phyloP scores from a whole-genome alignment of 2,888 invertebrate species.

The Dugesia japonica region DNA sequence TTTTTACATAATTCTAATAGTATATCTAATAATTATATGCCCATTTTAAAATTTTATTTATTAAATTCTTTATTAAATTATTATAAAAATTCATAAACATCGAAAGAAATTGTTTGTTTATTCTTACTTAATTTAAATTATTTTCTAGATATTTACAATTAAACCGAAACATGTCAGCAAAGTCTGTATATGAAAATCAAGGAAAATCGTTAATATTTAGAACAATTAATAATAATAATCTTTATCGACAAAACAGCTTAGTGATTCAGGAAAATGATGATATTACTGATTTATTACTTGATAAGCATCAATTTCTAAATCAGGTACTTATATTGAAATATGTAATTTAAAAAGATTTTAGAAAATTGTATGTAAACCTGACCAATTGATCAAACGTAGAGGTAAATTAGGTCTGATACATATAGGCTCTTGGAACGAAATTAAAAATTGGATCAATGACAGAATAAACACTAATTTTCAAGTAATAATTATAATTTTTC shows the following conservation, averaged over 20 bases:
- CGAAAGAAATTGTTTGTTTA: too few relatives aligned
- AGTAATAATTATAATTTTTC: too few relatives aligned
- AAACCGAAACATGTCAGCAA: neutral
- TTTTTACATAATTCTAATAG: too few relatives aligned
- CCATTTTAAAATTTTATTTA: too few relatives aligned
- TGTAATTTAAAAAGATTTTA: constrained; percentile 43
- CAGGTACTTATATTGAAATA: neutral
- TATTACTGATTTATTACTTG: neutral
- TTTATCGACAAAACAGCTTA: neutral
- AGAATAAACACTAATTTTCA: neutral
- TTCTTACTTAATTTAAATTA: neutral
- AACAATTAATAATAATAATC: neutral
- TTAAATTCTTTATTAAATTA: too few relatives aligned
- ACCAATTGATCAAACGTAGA: constrained; percentile 89
- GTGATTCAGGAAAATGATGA: neutral
- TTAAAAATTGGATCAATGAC: constrained; percentile 62
- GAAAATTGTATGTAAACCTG: constrained; percentile 92
- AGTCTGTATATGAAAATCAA: neutral
- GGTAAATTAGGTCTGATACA: constrained; percentile 91
- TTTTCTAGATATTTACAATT: constrained; percentile 1
- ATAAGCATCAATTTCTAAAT: neutral
- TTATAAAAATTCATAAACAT: too few relatives aligned
- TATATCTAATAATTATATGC: too few relatives aligned
- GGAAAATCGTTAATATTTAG: neutral
- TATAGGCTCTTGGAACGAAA: constrained; percentile 67